phyloP scores from a whole-genome alignment of 2,797 vertebrate species.

The Etheostoma perlongum region DNA sequence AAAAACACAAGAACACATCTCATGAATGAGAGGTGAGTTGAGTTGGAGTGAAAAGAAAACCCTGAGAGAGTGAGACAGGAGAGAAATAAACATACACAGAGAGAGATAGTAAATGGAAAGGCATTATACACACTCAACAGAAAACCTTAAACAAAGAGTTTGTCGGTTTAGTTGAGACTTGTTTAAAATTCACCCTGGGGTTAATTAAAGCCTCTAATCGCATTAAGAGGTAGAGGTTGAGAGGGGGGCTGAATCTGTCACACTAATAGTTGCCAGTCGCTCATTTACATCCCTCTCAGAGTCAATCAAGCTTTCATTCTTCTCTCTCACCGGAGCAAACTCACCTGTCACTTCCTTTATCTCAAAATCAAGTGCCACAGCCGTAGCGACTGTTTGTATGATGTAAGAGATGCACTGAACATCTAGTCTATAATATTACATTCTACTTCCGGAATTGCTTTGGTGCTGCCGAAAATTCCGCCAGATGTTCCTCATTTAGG shows the following conservation, averaged over 20 bases:
- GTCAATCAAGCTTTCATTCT: conserved; percentile 58
- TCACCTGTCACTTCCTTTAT: conserved; percentile 52
- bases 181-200: conserved; percentile 45
- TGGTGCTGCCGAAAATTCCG: too few relatives aligned
- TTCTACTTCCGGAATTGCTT: too few relatives aligned
- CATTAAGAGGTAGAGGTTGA: conserved; percentile 58
- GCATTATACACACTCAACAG: neutral
- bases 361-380: conserved; percentile 33
- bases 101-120: neutral
- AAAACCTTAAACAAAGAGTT: conserved; percentile 15
- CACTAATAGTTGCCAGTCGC: conserved; percentile 32
- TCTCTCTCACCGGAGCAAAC: conserved; percentile 27
- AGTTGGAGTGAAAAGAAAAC: conserved; percentile 6
- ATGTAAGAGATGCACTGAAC: neutral
- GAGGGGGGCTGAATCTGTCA: conserved; percentile 43
- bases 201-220: conserved; percentile 76
- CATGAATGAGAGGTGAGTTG: conserved; percentile 36
- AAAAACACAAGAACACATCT: conserved; percentile 1
- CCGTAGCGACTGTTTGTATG: neutral
- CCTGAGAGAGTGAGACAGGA: neutral
- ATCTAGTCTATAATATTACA: neutral
- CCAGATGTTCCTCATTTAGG: too few relatives aligned
- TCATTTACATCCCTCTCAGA: conserved; percentile 63
- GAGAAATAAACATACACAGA: conserved; percentile 4
- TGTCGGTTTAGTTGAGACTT: conserved; percentile 22